Percentiles rank a stretch among this genome's conserved stretches.
phyloP scores from a whole-genome alignment of 2,113 vertebrate genomes.

The Laterallus jamaicensis region DNA sequence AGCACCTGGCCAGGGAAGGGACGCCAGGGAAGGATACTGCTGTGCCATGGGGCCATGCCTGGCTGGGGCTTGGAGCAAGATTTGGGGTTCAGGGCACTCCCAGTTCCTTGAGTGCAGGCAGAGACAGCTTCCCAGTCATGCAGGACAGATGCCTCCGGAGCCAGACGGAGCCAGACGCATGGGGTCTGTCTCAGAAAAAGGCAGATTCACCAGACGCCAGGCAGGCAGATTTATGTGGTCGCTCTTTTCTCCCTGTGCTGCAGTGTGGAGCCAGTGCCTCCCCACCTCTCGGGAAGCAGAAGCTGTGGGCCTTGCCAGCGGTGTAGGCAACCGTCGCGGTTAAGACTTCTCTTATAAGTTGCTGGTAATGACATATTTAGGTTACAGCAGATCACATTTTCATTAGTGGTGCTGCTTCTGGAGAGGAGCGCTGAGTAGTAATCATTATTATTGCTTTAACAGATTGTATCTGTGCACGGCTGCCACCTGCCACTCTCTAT shows the following conservation, averaged over 20 bases:
- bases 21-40: rapidly evolving
- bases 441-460: slow-evolving; percentile 40
- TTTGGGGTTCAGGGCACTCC: neutral
- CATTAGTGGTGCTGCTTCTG: slow-evolving; percentile 22
- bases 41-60: neutral
- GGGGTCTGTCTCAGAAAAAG: neutral
- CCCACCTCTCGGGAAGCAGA: neutral
- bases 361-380: neutral
- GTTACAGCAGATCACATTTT: slow-evolving; percentile 28
- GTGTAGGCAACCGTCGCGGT: neutral
- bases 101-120: neutral
- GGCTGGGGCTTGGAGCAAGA: neutral
- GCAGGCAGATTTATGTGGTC: neutral
- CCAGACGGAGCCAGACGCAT: neutral
- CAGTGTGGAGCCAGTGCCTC: neutral
- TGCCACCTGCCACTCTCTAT: slow-evolving; percentile 14
- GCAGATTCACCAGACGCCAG: neutral
- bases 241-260: neutral
- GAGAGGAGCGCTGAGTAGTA: neutral
- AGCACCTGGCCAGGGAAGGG: neutral
- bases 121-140: rapidly evolving
- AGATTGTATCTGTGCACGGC: neutral
- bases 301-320: neutral
- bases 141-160: neutral
- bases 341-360: neutral